Evolutionary conservation across 2,797 vertebrate genomes (phyloP).

Genomic region (Girardinus metallicus): DNA sequence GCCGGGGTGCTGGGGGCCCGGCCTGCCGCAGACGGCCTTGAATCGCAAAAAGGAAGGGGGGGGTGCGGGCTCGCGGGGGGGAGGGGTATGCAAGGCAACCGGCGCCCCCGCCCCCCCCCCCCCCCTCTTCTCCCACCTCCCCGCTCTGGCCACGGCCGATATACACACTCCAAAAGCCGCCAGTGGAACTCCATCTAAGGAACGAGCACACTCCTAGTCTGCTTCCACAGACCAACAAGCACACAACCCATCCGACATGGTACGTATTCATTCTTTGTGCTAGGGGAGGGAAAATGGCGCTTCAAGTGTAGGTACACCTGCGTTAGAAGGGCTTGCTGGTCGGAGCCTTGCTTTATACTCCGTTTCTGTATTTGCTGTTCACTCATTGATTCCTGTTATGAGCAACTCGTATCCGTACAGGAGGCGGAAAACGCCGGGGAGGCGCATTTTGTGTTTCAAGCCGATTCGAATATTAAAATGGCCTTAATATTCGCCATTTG

Average conservation of each 20-base stretch:
- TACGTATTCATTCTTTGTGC: constrained; percentile 74
- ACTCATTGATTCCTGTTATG: constrained; percentile 34
- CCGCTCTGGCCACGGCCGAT: constrained; percentile 68
- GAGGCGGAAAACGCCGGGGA: constrained; percentile 60
- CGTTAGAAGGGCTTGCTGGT: background rate
- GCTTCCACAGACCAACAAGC: constrained; percentile 72
- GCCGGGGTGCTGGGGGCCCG: no score
- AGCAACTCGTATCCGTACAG: constrained; percentile 7
- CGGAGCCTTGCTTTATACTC: background rate
- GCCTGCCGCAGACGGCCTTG: no score
- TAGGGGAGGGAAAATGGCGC: background rate
- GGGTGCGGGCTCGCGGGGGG: no score
- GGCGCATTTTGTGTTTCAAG: constrained; percentile 7
- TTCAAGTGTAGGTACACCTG: background rate
- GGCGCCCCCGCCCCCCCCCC: no score
- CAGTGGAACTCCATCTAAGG: constrained; percentile 79
- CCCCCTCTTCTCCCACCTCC: constrained; percentile 1
- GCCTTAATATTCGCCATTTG: accelerated
- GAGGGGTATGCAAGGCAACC: no score
- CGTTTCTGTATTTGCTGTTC: constrained; percentile 3
- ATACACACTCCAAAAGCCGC: constrained; percentile 72
- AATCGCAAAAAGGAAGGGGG: no score
- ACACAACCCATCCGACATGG: constrained; percentile 77
- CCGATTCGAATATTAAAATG: background rate
- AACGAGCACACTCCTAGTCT: constrained; percentile 66